Conservation (phyloP, 1,140 invertebrate species). For the Plutomurus gul region DNA sequence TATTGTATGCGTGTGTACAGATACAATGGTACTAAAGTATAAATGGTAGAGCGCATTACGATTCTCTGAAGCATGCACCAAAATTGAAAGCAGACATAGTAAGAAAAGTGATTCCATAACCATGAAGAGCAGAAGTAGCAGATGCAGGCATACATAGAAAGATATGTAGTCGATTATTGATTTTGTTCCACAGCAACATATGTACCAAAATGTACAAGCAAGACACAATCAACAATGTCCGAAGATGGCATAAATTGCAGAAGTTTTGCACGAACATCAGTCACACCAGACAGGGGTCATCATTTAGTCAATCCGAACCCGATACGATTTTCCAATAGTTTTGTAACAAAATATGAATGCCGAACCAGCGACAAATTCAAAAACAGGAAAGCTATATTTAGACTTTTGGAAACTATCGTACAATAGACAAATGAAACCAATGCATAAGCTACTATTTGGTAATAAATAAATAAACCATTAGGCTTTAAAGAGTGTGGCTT, state of each 20-base stretch:
- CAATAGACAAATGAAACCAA: no score
- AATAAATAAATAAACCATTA: no score
- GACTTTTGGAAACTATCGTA: background rate
- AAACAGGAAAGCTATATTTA: constrained; percentile 17
- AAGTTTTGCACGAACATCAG: background rate
- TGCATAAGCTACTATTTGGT: no score
- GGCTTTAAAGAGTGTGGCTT: no score
- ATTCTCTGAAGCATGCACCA: constrained; percentile 22
- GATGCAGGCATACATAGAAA: constrained; percentile 5
- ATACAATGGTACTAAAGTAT: background rate
- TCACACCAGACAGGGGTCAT: background rate
- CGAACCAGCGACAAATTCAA: background rate
- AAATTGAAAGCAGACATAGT: constrained; percentile 12
- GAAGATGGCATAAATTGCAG: background rate
- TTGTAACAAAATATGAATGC: background rate
- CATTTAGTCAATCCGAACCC: background rate
- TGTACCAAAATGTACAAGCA: constrained; percentile 2
- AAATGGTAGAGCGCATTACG: background rate
- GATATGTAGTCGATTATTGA: background rate
- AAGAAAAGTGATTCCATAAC: constrained; percentile 16
- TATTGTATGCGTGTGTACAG: no score
- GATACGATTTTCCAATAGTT: background rate
- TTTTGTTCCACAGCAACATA: background rate
- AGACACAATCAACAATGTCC: background rate
- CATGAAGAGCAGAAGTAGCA: constrained; percentile 21